Percentiles rank a stretch among this genome's conserved stretches.
Evolutionary conservation across 2,113 vertebrate genomes (phyloP).

Genomic region (Calonectris borealis): DNA sequence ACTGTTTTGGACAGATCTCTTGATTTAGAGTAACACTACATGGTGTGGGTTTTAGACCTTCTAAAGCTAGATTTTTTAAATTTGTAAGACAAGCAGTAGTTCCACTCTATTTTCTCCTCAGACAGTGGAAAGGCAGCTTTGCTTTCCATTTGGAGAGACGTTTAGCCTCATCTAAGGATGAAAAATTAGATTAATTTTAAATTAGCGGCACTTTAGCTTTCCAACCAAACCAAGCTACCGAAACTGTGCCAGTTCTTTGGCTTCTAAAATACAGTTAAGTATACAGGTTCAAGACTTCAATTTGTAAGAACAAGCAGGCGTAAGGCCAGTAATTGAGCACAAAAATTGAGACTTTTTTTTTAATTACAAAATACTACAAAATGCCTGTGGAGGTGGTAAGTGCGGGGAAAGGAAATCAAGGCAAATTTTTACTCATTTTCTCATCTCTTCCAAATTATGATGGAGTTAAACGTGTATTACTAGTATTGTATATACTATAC

Average conservation of each 20-base stretch:
- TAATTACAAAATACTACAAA: background rate
- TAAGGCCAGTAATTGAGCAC: background rate
- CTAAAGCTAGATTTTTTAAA: background rate
- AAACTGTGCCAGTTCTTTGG: background rate
- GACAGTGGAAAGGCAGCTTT: background rate
- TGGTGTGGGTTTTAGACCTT: background rate
- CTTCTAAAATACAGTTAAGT: background rate
- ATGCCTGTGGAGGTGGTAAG: background rate
- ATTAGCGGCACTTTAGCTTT: background rate
- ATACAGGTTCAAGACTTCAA: background rate
- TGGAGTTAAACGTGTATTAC: background rate
- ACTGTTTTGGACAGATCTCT: background rate
- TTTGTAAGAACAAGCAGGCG: background rate
- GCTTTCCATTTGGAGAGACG: background rate
- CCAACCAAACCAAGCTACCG: background rate
- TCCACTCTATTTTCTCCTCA: background rate
- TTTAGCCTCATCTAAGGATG: background rate
- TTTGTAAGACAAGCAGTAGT: background rate
- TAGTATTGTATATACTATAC: too few relatives aligned
- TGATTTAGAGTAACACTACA: background rate
- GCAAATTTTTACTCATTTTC: background rate
- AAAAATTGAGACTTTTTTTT: background rate
- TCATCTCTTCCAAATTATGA: background rate
- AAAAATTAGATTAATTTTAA: background rate
- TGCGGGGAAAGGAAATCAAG: too few relatives aligned